Evolutionary conservation across 2,113 vertebrate species (phyloP).

Genomic region (Rhipidura dahli): DNA sequence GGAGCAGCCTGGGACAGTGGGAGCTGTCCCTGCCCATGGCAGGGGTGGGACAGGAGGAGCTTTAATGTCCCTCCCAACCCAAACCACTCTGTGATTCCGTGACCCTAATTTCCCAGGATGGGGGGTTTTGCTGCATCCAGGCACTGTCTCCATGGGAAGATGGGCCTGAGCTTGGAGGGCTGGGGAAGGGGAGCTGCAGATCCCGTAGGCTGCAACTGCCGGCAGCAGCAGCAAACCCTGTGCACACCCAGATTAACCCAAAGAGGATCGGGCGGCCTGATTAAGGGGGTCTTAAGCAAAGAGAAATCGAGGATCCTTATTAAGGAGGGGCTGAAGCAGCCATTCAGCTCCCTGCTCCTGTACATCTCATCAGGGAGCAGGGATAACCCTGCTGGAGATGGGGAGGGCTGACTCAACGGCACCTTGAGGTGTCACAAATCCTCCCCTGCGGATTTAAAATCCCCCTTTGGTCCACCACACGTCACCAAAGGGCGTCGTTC

Average conservation of each 20-base stretch:
- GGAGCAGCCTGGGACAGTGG: background rate
- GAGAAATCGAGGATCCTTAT: background rate
- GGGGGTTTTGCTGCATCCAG: background rate
- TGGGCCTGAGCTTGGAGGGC: background rate
- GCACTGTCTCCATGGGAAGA: accelerated
- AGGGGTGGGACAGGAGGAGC: accelerated
- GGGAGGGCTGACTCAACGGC: accelerated
- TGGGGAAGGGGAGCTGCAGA: background rate
- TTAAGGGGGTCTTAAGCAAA: background rate
- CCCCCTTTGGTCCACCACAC: background rate
- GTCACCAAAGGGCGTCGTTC: accelerated
- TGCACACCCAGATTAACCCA: background rate
- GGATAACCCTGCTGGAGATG: accelerated
- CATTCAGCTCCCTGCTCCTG: background rate
- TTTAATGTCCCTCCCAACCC: background rate
- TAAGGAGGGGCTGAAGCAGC: background rate
- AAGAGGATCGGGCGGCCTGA: background rate
- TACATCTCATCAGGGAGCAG: background rate
- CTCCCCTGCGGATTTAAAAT: background rate
- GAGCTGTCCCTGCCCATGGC: background rate
- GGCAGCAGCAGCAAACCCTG: background rate
- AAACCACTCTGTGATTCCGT: background rate
- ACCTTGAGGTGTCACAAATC: background rate
- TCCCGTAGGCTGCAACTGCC: accelerated
- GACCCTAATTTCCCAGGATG: background rate